These are phyloP conservation scores for Leptothorax acervorum DNA, from an alignment of 2,888 invertebrate species.

Conservation along the genomic window DNA sequence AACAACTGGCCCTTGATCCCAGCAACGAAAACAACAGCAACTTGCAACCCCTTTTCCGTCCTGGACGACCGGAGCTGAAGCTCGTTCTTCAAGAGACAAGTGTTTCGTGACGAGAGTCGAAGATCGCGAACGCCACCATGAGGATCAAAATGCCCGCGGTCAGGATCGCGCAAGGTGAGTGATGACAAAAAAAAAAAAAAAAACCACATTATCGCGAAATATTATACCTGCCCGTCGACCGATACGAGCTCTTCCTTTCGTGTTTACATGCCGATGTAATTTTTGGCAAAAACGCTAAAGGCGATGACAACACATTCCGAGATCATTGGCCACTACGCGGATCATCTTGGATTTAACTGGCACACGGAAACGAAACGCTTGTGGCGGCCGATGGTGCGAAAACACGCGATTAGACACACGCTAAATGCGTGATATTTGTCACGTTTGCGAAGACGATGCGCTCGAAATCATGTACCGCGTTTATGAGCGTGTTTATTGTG, in stretches of 20 bases:
- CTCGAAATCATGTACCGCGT: background rate
- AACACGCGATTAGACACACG: constrained; percentile 15
- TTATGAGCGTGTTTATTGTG: constrained; percentile 9
- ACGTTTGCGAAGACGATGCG: background rate
- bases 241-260: background rate
- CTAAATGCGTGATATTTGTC: constrained; percentile 23
- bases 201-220: background rate
- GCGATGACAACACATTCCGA: background rate
- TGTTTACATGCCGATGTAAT: constrained; percentile 9
- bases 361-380: background rate
- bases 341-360: background rate
- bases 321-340: constrained; percentile 4
- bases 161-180: constrained; percentile 98
- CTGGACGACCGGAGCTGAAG: constrained; percentile 59
- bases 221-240: constrained; percentile 27
- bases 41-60: constrained; percentile 59
- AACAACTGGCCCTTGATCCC: constrained; percentile 11
- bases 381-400: constrained; percentile 3
- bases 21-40: background rate
- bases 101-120: constrained; percentile 62
- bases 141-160: constrained; percentile 99
- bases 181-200: background rate
- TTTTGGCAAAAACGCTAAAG: background rate
- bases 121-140: constrained; percentile 89
- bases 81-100: constrained; percentile 54